phyloP scores from a whole-genome alignment of 1,140 invertebrate genomes.

The Drosophila athabasca region DNA sequence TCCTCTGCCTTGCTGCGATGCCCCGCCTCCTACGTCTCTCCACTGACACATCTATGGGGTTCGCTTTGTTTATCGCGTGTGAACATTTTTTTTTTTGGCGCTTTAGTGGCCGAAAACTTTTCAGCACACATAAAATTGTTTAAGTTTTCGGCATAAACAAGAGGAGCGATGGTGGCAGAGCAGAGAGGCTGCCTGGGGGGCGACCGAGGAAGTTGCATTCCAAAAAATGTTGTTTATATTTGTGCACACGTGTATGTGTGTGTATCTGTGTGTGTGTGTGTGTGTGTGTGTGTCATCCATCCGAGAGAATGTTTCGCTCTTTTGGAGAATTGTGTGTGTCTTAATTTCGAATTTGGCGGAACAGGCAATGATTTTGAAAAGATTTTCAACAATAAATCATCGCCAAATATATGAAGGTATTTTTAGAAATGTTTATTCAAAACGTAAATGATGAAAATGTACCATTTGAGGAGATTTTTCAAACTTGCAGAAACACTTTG shows the following conservation, averaged over 20 bases:
- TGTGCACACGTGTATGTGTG: not conserved
- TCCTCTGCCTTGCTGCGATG: not conserved
- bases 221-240: constrained; percentile 47
- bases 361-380: no score
- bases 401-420: no score
- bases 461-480: no score
- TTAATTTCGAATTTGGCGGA: no score
- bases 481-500: no score
- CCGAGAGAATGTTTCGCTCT: not conserved
- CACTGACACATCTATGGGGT: constrained; percentile 25
- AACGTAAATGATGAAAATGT: no score
- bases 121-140: constrained; percentile 68
- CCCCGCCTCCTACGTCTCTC: not conserved
- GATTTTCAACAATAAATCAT: no score
- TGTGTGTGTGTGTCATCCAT: not conserved
- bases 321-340: no score
- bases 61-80: constrained; percentile 73
- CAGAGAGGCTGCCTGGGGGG: not conserved
- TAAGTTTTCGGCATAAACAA: constrained; percentile 51
- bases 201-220: constrained; percentile 20
- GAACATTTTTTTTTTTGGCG: constrained; percentile 60
- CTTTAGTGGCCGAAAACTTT: constrained; percentile 71
- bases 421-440: no score
- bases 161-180: not conserved
- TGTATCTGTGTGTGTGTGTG: constrained; percentile 8